A percentile compares a stretch with the other conserved stretches of the same genome.
Evolutionary conservation across 2,797 vertebrate species (phyloP).

Genomic region (Molossus molossus): DNA sequence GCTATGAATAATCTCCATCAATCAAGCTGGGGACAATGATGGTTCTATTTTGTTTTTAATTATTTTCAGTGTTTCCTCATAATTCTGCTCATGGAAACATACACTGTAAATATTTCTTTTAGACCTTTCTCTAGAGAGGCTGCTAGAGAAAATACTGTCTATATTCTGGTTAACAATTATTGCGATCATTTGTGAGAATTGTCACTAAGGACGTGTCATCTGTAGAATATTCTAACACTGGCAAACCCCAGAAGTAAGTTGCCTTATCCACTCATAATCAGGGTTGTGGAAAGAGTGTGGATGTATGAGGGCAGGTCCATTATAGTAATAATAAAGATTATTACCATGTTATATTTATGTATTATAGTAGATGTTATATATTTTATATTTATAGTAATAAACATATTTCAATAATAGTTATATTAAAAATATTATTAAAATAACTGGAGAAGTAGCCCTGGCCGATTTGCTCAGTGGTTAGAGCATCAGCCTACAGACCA

Average conservation of each 20-base stretch:
- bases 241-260: background rate
- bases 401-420: background rate
- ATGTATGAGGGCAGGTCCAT: background rate
- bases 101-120: conserved; percentile 53
- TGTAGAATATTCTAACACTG: background rate
- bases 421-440: background rate
- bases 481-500: too few relatives aligned
- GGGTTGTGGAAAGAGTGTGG: background rate
- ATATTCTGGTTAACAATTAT: background rate
- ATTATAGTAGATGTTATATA: background rate
- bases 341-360: background rate
- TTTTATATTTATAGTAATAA: background rate
- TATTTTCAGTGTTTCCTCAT: conserved; percentile 1
- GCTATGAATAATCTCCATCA: background rate
- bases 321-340: background rate
- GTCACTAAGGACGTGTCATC: background rate
- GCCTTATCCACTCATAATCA: background rate
- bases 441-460: background rate
- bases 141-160: conserved; percentile 19
- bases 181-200: background rate
- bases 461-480: too few relatives aligned
- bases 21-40: background rate
- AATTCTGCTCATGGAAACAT: conserved; percentile 40
- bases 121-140: conserved; percentile 34
- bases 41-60: conserved; percentile 65